These are phyloP conservation scores for Delia radicum DNA, from an alignment of 1,140 invertebrate species.

Conservation along the genomic window DNA sequence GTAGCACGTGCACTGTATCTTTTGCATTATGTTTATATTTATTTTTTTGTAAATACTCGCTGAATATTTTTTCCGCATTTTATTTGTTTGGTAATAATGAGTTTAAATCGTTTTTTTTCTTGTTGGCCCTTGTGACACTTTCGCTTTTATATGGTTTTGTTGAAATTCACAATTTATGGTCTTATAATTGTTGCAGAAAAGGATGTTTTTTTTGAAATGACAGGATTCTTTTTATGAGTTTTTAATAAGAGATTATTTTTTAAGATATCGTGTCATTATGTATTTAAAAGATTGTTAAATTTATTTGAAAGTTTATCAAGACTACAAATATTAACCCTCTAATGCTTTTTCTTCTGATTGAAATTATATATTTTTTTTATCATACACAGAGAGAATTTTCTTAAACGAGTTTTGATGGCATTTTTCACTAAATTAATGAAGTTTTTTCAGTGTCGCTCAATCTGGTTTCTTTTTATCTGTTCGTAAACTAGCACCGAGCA, in stretches of 20 bases:
- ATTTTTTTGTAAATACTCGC: background rate
- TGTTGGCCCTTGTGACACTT: constrained; percentile 15
- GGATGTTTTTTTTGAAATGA: background rate
- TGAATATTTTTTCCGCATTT: background rate
- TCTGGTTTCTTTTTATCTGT: no score
- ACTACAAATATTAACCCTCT: no score
- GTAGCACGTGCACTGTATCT: background rate
- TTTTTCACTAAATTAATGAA: no score
- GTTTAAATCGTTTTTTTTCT: constrained; percentile 15
- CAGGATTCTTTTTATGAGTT: background rate
- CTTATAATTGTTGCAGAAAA: constrained; percentile 14
- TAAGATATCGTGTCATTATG: background rate
- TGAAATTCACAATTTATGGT: constrained; percentile 18
- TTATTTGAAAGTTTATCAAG: no score
- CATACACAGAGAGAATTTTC: no score
- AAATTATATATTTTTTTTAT: no score
- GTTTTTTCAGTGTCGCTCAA: no score
- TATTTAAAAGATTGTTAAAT: no score
- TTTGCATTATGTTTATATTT: background rate
- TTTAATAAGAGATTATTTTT: background rate
- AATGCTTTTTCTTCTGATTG: no score
- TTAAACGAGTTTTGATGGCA: no score
- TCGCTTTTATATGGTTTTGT: constrained; percentile 19
- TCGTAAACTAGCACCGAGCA: no score
- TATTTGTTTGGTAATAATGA: constrained; percentile 16